A percentile compares a stretch with the other conserved stretches of the same genome.
Conservation (phyloP, 1,140 invertebrate species). For the Formica exsecta region DNA sequence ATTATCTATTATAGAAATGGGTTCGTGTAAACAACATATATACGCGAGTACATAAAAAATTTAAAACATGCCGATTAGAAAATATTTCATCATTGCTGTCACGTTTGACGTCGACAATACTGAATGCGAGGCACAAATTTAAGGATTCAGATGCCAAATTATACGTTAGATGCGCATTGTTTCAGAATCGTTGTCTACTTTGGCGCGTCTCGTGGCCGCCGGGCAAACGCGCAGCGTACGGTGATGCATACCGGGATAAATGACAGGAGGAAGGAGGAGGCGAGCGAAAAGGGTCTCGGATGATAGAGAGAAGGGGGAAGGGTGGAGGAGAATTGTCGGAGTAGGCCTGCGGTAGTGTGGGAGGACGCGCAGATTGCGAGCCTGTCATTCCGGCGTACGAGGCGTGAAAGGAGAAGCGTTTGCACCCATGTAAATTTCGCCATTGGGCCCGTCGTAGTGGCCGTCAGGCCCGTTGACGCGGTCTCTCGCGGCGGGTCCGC, state of each 20-base stretch:
- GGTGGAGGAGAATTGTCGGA: constrained; percentile 52
- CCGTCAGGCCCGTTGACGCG: constrained; percentile 67
- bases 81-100: background rate
- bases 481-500: constrained; percentile 1
- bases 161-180: constrained; percentile 55
- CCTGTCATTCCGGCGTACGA: constrained; percentile 72
- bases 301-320: background rate
- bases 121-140: constrained; percentile 36
- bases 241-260: constrained; percentile 63
- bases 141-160: constrained; percentile 47
- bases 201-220: constrained; percentile 46
- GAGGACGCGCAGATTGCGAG: constrained; percentile 76
- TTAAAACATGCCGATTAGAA: background rate
- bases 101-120: background rate
- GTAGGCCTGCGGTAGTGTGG: constrained; percentile 68
- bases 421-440: constrained; percentile 70
- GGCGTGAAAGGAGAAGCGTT: constrained; percentile 75
- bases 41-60: background rate
- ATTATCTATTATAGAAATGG: background rate
- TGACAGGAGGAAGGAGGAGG: constrained; percentile 68
- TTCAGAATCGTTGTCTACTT: constrained; percentile 42
- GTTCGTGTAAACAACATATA: background rate
- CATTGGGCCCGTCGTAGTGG: constrained; percentile 51
- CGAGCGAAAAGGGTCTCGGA: constrained; percentile 53
- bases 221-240: constrained; percentile 56